Conservation (phyloP, 2,113 vertebrate species). For the Lepidothrix coronata region DNA sequence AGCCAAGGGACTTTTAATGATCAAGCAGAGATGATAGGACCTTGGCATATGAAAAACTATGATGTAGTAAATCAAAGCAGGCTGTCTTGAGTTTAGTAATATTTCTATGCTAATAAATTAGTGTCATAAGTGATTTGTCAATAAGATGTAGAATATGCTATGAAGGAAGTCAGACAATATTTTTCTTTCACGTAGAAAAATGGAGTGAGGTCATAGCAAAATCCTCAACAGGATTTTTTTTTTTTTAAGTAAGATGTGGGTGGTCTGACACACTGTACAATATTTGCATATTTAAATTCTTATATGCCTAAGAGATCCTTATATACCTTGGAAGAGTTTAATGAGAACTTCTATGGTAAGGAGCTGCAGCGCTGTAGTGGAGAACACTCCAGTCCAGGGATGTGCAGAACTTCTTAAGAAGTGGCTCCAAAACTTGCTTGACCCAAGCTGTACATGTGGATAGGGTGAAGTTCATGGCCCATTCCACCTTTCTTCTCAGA, state of each 20-base stretch:
- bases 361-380: fast-evolving
- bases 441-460: background rate
- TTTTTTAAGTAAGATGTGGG: background rate
- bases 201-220: slow-evolving; percentile 44
- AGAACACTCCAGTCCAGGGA: background rate
- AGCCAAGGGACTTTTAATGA: background rate
- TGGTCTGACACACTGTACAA: background rate
- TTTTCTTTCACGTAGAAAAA: slow-evolving; percentile 39
- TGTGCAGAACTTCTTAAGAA: background rate
- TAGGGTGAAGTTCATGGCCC: background rate
- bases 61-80: slow-evolving; percentile 51
- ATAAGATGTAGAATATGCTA: slow-evolving; percentile 47
- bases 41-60: slow-evolving; percentile 40
- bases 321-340: background rate
- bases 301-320: background rate
- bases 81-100: slow-evolving; percentile 39
- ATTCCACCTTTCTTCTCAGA: background rate
- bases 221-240: background rate
- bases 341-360: background rate
- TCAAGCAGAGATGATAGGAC: slow-evolving; percentile 50
- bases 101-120: slow-evolving; percentile 64
- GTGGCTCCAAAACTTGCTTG: background rate
- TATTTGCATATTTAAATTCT: slow-evolving; percentile 4
- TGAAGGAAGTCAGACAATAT: slow-evolving; percentile 53
- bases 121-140: slow-evolving; percentile 59